Evolutionary conservation across 1,140 invertebrate species (phyloP).

Genomic region (Holotrichia oblita): DNA sequence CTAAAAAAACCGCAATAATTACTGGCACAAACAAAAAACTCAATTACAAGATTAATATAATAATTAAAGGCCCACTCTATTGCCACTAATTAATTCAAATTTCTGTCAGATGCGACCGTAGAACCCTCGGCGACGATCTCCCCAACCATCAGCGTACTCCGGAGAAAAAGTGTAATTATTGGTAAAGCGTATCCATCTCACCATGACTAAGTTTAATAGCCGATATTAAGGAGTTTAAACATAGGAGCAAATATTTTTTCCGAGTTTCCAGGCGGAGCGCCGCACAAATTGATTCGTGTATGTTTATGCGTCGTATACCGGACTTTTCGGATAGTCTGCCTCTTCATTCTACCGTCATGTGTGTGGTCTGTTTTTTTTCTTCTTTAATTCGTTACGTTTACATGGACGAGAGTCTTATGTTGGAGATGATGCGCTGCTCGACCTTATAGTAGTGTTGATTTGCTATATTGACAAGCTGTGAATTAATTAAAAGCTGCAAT

Average conservation of each 20-base stretch:
- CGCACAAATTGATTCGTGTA: slow-evolving; percentile 19
- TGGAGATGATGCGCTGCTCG: slow-evolving; percentile 15
- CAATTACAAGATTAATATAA: slow-evolving; percentile 37
- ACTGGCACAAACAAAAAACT: slow-evolving; percentile 24
- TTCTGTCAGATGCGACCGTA: slow-evolving; percentile 15
- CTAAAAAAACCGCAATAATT: slow-evolving; percentile 30
- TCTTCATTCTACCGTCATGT: neutral
- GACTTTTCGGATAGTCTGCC: neutral
- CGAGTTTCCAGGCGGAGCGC: slow-evolving; percentile 1
- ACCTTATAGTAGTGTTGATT: neutral
- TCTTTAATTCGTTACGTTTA: slow-evolving; percentile 27
- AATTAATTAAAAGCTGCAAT: neutral
- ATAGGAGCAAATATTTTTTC: slow-evolving; percentile 31
- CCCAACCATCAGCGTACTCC: neutral
- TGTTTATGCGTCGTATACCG: neutral
- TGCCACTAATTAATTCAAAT: slow-evolving; percentile 34
- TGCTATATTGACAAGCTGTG: neutral
- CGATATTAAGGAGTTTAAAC: slow-evolving; percentile 28
- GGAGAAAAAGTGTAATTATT: slow-evolving; percentile 25
- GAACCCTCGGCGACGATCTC: neutral
- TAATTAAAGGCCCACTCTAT: slow-evolving; percentile 3
- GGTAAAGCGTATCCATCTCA: slow-evolving; percentile 27
- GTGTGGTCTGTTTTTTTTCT: slow-evolving; percentile 1
- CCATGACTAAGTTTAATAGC: slow-evolving; percentile 27
- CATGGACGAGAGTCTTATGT: neutral